These are phyloP conservation scores for Nesometra sesokonis DNA, from an alignment of 35 echinoderm and acorn worm genomes.

Conservation along the genomic window DNA sequence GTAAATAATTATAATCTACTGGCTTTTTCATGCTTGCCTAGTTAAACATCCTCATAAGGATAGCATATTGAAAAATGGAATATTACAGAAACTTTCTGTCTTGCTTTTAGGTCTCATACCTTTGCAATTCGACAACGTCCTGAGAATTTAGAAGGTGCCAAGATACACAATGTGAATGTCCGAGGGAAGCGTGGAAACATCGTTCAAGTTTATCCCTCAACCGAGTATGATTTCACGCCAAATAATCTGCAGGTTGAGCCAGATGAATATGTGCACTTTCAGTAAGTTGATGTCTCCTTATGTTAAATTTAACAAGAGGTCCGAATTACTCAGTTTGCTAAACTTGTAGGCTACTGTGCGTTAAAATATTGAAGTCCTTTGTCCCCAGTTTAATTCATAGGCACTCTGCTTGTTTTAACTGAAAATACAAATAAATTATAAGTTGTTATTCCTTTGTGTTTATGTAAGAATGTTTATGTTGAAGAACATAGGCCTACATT, in stretches of 20 bases:
- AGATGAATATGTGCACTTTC: constrained; percentile 26
- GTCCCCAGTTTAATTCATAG: no score
- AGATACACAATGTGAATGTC: constrained; percentile 36
- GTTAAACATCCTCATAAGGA: background rate
- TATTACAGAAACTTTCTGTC: background rate
- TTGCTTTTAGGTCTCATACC: constrained; percentile 54
- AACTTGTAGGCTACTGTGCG: no score
- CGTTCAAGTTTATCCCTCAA: constrained; percentile 38
- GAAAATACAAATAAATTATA: no score
- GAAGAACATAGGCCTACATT: no score
- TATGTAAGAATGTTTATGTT: no score
- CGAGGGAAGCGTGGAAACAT: constrained; percentile 46
- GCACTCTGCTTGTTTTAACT: no score
- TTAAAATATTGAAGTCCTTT: no score
- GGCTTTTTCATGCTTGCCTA: background rate
- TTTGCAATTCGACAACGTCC: constrained; percentile 58
- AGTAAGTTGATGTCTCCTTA: no score
- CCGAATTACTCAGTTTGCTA: no score
- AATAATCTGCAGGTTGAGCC: constrained; percentile 17
- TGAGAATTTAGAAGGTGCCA: background rate
- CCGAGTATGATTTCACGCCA: constrained; percentile 41
- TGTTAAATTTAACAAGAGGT: no score
- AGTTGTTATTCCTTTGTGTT: no score
- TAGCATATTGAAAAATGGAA: background rate
- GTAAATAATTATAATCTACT: no score